phyloP scores from a whole-genome alignment of 2,797 vertebrate genomes.

The Aulostomus chinensis region DNA sequence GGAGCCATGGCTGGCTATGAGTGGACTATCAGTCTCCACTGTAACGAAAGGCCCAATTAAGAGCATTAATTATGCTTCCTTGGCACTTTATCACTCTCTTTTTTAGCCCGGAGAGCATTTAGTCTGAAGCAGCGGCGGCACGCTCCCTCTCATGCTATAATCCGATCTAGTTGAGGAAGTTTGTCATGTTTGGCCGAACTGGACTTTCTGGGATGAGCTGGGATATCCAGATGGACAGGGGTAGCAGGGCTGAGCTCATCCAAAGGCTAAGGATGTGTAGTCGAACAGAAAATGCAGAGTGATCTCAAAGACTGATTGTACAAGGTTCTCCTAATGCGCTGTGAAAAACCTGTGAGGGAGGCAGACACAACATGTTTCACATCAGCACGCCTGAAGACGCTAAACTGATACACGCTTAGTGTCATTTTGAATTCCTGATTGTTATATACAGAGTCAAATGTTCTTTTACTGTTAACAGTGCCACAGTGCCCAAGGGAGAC shows the following conservation, averaged over 20 bases:
- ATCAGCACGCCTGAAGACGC: slow-evolving; percentile 58
- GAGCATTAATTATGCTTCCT: slow-evolving; percentile 77
- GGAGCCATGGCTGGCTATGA: slow-evolving; percentile 57
- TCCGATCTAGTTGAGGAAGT: slow-evolving; percentile 68
- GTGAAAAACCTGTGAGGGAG: slow-evolving; percentile 72
- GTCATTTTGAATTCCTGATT: slow-evolving; percentile 60
- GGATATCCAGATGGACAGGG: slow-evolving; percentile 68
- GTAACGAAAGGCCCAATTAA: slow-evolving; percentile 72
- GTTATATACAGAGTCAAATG: too few relatives aligned
- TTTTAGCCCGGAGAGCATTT: slow-evolving; percentile 68
- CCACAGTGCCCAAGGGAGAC: slow-evolving; percentile 26
- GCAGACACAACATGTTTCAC: slow-evolving; percentile 64
- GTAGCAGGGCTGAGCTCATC: slow-evolving; percentile 50
- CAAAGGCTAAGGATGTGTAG: slow-evolving; percentile 67
- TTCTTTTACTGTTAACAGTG: slow-evolving; percentile 31
- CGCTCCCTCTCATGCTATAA: slow-evolving; percentile 52
- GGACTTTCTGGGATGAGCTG: slow-evolving; percentile 57
- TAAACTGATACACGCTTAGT: slow-evolving; percentile 54
- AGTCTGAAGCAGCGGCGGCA: slow-evolving; percentile 34
- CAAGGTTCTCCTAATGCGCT: slow-evolving; percentile 63
- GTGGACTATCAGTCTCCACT: slow-evolving; percentile 69
- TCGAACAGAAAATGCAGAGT: slow-evolving; percentile 69
- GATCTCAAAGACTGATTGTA: slow-evolving; percentile 61
- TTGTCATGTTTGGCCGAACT: slow-evolving; percentile 72
- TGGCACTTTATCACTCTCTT: slow-evolving; percentile 72